Conservation (phyloP, 2,888 invertebrate genomes). For the Ochropleura leucogaster region DNA sequence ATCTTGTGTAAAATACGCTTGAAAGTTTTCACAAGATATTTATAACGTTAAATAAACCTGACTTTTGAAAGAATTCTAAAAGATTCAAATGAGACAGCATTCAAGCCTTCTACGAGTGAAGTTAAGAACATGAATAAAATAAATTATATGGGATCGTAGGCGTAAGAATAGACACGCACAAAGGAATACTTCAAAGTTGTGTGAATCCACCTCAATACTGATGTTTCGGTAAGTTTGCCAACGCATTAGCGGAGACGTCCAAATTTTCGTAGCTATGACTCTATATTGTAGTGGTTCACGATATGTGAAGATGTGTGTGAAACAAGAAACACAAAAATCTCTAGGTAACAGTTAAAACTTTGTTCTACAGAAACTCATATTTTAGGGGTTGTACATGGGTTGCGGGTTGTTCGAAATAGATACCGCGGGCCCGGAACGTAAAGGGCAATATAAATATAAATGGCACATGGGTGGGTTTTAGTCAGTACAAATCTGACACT, state of each 20-base stretch:
- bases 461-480: too few species aligned
- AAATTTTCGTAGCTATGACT: conserved; percentile 58
- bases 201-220: conserved; percentile 18
- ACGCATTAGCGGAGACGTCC: conserved; percentile 52
- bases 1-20: background rate
- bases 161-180: conserved; percentile 35
- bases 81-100: conserved; percentile 23
- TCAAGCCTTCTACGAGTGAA: conserved; percentile 30
- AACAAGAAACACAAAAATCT: conserved; percentile 20
- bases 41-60: background rate
- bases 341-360: background rate
- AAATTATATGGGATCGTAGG: conserved; percentile 27
- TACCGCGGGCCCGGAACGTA: too few species aligned
- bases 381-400: background rate
- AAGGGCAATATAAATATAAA: too few species aligned
- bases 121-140: conserved; percentile 30
- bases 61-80: conserved; percentile 7
- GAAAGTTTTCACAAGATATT: background rate
- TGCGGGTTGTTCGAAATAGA: too few species aligned
- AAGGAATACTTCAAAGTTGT: conserved; percentile 23
- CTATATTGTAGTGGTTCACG: conserved; percentile 39
- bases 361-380: background rate
- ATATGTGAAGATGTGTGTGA: conserved; percentile 34
- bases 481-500: too few species aligned
- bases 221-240: conserved; percentile 50